These are phyloP conservation scores for Cosmorhoe ocellata DNA, from an alignment of 2,888 invertebrate species.

Conservation along the genomic window DNA sequence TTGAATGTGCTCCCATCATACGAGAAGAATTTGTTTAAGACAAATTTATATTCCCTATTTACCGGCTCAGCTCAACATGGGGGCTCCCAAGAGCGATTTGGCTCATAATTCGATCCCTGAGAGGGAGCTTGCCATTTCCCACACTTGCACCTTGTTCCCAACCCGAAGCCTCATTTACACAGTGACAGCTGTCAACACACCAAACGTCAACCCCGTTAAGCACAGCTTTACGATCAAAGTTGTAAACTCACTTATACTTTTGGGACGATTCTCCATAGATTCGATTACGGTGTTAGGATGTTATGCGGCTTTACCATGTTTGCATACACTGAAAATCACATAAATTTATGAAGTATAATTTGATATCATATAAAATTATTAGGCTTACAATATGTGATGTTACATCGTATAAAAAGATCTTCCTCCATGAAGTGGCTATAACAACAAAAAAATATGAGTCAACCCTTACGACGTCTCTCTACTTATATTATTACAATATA, in stretches of 20 bases:
- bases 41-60: slow-evolving; percentile 65
- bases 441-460: slow-evolving; percentile 1
- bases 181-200: slow-evolving; percentile 35
- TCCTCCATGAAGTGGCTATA: background rate
- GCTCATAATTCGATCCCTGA: slow-evolving; percentile 52
- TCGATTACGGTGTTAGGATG: slow-evolving; percentile 17
- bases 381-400: no score
- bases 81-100: slow-evolving; percentile 47
- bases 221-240: slow-evolving; percentile 35
- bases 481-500: slow-evolving; percentile 14
- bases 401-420: no score
- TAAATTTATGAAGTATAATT: no score
- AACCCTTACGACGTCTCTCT: slow-evolving; percentile 1
- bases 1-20: slow-evolving; percentile 51
- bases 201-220: slow-evolving; percentile 28
- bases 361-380: no score
- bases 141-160: slow-evolving; percentile 36
- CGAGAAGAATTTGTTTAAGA: slow-evolving; percentile 58
- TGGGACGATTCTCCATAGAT: slow-evolving; percentile 19
- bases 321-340: background rate
- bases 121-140: slow-evolving; percentile 35
- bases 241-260: slow-evolving; percentile 30
- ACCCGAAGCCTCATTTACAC: slow-evolving; percentile 33
- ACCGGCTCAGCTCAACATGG: slow-evolving; percentile 52
- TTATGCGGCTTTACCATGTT: slow-evolving; percentile 1